Conservation (phyloP, 1,140 invertebrate species). For the Drosophila orosa region DNA sequence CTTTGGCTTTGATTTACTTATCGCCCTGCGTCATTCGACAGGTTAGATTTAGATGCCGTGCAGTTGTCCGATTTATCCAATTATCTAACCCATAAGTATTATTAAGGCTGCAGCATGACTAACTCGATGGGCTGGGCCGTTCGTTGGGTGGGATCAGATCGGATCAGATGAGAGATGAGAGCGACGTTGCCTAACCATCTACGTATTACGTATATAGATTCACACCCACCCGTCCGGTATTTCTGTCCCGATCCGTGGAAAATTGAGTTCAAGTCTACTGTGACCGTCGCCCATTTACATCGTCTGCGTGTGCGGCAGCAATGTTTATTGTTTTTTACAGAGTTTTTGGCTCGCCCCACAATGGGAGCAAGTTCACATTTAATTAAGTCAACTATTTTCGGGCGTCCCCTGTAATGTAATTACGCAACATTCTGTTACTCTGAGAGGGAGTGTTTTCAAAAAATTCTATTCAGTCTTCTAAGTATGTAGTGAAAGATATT, state of each 20-base stretch:
- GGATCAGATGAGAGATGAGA: conserved; percentile 23
- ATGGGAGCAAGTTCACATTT: conserved; percentile 71
- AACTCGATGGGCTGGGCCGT: conserved; percentile 14
- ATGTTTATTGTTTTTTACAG: conserved; percentile 23
- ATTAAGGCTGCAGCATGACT: conserved; percentile 17
- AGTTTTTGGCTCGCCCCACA: conserved; percentile 45
- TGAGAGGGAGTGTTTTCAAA: not conserved
- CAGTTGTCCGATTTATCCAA: conserved; percentile 6
- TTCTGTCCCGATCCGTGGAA: conserved; percentile 17
- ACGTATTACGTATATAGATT: conserved; percentile 22
- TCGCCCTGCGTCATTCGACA: conserved; percentile 29
- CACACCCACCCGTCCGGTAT: conserved; percentile 23
- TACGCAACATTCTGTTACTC: conserved; percentile 52
- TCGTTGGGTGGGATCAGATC: conserved; percentile 12
- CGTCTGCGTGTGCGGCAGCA: conserved; percentile 44
- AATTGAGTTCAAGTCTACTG: conserved; percentile 70
- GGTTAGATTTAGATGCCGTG: conserved; percentile 27
- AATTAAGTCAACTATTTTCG: conserved; percentile 69
- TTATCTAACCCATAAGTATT: conserved; percentile 1
- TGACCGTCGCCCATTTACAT: conserved; percentile 18
- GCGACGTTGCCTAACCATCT: conserved; percentile 9
- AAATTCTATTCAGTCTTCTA: not conserved
- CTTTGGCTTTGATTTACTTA: conserved; percentile 43
- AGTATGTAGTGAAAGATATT: not conserved
- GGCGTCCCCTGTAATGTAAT: conserved; percentile 36